Conservation (phyloP, 2,797 vertebrate species). For the Neosalanx taihuensis region DNA sequence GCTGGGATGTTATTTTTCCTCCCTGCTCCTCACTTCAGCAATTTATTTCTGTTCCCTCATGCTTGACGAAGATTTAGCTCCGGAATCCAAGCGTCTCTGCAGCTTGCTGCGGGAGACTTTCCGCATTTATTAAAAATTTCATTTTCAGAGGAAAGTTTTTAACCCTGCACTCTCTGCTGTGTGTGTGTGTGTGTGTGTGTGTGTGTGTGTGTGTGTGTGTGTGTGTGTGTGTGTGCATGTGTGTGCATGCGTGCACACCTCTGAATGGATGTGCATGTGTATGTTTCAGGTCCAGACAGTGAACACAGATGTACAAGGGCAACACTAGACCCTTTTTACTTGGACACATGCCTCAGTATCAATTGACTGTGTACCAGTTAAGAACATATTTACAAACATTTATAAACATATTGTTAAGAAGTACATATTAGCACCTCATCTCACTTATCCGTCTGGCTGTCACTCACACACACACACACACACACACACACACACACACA, state of each 20-base stretch:
- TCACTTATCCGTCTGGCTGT: too few species aligned
- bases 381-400: too few species aligned
- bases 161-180: not conserved
- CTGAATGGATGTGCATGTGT: slow-evolving; percentile 5
- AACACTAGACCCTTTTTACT: too few species aligned
- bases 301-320: not conserved
- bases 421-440: too few species aligned
- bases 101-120: slow-evolving; percentile 33
- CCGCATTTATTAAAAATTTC: slow-evolving; percentile 53
- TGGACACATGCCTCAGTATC: too few species aligned
- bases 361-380: too few species aligned
- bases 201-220: not conserved
- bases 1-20: slow-evolving; percentile 24
- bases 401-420: too few species aligned
- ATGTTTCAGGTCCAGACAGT: slow-evolving; percentile 11
- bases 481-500: slow-evolving; percentile 11
- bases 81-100: slow-evolving; percentile 37
- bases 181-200: slow-evolving; percentile 10
- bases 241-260: not conserved
- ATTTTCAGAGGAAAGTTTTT: slow-evolving; percentile 28
- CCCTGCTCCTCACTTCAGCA: slow-evolving; percentile 28
- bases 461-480: slow-evolving; percentile 18
- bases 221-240: slow-evolving; percentile 7
- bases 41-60: slow-evolving; percentile 54
- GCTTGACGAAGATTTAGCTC: slow-evolving; percentile 47